Base-by-base conservation (phyloP, 2,797 vertebrate species). In the Sebastes nivosus region DNA sequence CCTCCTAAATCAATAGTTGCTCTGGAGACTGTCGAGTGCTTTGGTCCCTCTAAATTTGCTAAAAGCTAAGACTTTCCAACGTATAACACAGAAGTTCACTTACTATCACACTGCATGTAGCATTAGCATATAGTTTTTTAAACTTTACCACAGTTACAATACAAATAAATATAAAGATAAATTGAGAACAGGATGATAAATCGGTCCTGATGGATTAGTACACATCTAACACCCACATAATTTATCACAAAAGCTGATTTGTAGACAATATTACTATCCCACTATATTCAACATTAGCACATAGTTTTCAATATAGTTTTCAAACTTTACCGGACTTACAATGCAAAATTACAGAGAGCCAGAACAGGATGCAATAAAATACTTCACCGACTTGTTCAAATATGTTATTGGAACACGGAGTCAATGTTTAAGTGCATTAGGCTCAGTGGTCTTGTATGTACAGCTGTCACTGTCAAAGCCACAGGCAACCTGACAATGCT, bases 381-480 rank as follows among this genome's bases (percentile, higher is more conserved):
- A 92, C 90, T 90, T 84, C 59, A 77, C 68, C 60, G 74, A 79
- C 92, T 50, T 92, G 87, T 91, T 93, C 86, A 93, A 93, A 93
- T 88, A 93, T 88, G 88, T 88, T 91, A 72, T 77, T 89, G 89
- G 87, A 92, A 90, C 86, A 87, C 79, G 78, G 83, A 94, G 90
- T 92, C 87, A 93, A 93, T 95, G 95, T 95, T 95, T 91, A 94
- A 94, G 92, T 94, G 94, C 93, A 93, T 93, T 89, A 90, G 89
- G 88, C 90, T 92, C 88, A 91, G 86, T 84, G 91, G 83, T 93
- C 89, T 87, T 95, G 95, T 95, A 93, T 96, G 92, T 95, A 93
- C 95, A 96, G 95, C 95, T 96, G 95, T 94, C 94, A 93, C 89
- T 84, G 89, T 93, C 89, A 94, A 94, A 95, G 93, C 92, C 91